Evolutionary conservation across 2,888 invertebrate genomes (phyloP), one percentile per base, ranked within the genome.

Genomic region (Ormyrus labotus): DNA sequence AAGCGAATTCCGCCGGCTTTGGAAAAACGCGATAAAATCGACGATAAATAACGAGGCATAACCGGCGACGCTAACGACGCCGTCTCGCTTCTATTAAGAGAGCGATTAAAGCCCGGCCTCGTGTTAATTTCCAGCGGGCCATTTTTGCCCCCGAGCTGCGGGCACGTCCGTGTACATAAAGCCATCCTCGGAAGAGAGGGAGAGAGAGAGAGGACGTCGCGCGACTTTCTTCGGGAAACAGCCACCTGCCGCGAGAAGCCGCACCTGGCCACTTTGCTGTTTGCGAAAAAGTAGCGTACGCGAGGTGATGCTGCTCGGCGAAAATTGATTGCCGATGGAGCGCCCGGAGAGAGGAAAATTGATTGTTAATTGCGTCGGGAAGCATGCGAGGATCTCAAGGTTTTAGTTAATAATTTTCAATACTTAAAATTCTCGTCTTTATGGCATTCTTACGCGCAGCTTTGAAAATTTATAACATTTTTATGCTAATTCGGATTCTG

Each of bases 11-110:
- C 48, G 34, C 9, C 34, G 34, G 34, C 34, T 34, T 34, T 34
- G 67, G 60, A 61, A 75, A 75, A 68, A 61, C 7, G 67, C 64
- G 70, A 77, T 77, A 77, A 77, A 70, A 77, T 77, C 70, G 64
- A 61, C 70, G 64, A 77, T 77, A 77, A 77, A 77, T 77, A 77
- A 77, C 8, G 53, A 61, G 10, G 10, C 47, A 34, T 45, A 5
- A n/a, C 55, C 47, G 51, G 60, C 51, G 60, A 48, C 64, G 60
- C 76, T 76, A 76, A 76, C 69, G 70, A 77, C 57, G 47, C 13
- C 55, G 34, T 34, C 34, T 34, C 51, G 73, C 50, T 34, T 65
- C 51, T 51, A 7, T 61, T 70, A 48, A 58, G 10, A 60, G 58
- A 70, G 57, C 70, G 53, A 72, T 72, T 53, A 72, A 60, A 61